Conservation (phyloP, 2,797 vertebrate genomes). For the Bradypodion ventrale region DNA sequence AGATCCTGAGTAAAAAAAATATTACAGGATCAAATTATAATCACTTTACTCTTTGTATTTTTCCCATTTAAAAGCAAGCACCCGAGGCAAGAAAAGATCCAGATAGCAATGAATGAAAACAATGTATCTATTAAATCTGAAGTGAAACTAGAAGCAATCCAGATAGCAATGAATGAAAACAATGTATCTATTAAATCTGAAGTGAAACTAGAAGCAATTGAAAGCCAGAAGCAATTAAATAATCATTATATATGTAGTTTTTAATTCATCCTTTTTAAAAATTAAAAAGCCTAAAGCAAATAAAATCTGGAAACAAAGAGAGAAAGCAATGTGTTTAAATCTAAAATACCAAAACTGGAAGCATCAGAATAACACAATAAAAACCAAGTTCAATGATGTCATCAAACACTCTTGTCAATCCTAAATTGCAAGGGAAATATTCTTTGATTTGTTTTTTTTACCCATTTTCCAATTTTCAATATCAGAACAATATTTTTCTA, state of each 20-base stretch:
- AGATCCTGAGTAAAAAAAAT: background rate
- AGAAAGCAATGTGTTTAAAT: background rate
- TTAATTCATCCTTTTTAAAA: background rate
- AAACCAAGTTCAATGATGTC: background rate
- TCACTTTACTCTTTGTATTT: background rate
- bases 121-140: background rate
- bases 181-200: background rate
- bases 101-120: background rate
- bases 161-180: background rate
- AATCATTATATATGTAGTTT: background rate
- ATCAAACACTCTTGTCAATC: no score
- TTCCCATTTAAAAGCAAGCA: background rate
- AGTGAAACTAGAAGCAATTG: background rate
- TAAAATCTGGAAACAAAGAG: background rate
- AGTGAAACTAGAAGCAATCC: no score
- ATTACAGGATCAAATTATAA: background rate
- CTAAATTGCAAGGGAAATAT: no score
- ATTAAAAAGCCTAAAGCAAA: background rate
- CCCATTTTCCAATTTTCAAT: no score
- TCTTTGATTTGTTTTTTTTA: no score
- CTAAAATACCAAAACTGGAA: background rate
- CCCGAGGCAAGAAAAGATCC: background rate
- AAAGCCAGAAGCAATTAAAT: background rate
- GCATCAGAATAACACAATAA: background rate
- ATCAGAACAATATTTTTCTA: no score